Conservation (phyloP, 2,113 vertebrate genomes). For the Sinocyclocheilus grahami region DNA sequence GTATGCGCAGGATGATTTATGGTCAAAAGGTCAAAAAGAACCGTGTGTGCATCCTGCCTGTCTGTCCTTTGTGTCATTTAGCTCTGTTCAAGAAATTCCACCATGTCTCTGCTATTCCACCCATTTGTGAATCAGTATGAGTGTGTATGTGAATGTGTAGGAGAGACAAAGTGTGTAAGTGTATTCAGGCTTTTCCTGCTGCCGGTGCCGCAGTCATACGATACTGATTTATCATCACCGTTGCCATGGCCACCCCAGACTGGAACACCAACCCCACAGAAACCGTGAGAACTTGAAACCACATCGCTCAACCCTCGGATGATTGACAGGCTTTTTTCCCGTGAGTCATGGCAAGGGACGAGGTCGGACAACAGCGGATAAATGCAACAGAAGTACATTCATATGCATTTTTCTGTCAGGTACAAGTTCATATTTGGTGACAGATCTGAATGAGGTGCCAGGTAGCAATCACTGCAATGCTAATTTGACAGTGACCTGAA, state of each 20-base stretch:
- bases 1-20: background rate
- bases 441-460: constrained; percentile 43
- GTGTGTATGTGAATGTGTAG: constrained; percentile 30
- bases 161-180: constrained; percentile 24
- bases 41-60: constrained; percentile 1
- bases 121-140: constrained; percentile 27
- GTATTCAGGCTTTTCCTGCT: constrained; percentile 49
- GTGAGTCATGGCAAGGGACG: constrained; percentile 32
- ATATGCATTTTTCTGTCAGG: constrained; percentile 40
- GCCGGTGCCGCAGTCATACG: constrained; percentile 38
- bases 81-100: constrained; percentile 30
- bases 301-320: constrained; percentile 10
- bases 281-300: constrained; percentile 34
- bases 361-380: constrained; percentile 40
- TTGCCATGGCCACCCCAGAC: constrained; percentile 38
- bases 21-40: constrained; percentile 13
- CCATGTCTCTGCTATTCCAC: background rate
- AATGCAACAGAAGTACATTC: constrained; percentile 23
- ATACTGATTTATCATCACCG: constrained; percentile 51
- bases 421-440: constrained; percentile 17
- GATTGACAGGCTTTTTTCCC: constrained; percentile 48
- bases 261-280: constrained; percentile 38
- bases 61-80: constrained; percentile 13
- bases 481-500: background rate
- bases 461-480: constrained; percentile 20